These are phyloP conservation scores for Panurus biarmicus DNA, from an alignment of 2,113 vertebrate genomes.

Conservation along the genomic window DNA sequence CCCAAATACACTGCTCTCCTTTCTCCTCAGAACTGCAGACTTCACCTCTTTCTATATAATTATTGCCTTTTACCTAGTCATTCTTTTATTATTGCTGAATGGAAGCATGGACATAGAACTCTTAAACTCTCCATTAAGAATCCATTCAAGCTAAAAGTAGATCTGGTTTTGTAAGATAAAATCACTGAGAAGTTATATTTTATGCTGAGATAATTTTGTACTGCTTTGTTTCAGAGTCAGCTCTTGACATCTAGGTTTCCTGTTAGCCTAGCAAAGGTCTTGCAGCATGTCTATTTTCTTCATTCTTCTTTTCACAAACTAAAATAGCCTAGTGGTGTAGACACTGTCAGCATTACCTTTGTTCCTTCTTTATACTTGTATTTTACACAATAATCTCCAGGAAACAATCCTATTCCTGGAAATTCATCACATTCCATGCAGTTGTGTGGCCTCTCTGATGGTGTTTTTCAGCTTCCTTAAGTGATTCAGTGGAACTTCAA, in stretches of 20 bases:
- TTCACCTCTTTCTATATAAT: background rate
- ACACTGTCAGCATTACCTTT: constrained; percentile 11
- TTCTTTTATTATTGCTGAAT: background rate
- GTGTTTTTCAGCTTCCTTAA: background rate
- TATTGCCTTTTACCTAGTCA: background rate
- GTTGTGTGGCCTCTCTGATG: background rate
- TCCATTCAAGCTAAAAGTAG: background rate
- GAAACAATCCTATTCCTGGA: constrained; percentile 46
- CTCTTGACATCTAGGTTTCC: background rate
- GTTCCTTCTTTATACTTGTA: background rate
- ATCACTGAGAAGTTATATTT: background rate
- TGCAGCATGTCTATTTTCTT: background rate
- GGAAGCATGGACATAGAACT: background rate
- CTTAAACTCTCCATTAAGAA: background rate
- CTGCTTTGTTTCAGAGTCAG: constrained; percentile 12
- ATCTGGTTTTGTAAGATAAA: background rate
- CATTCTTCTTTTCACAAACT: constrained; percentile 17
- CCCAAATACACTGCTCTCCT: background rate
- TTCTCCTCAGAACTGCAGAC: background rate
- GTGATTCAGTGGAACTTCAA: constrained; percentile 9
- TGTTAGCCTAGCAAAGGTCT: background rate
- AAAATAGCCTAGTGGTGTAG: background rate
- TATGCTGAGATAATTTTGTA: background rate
- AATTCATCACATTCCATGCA: background rate
- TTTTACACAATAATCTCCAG: constrained; percentile 7